Evolutionary conservation across 2,888 invertebrate genomes (phyloP).

Genomic region (Micropterix aruncella): DNA sequence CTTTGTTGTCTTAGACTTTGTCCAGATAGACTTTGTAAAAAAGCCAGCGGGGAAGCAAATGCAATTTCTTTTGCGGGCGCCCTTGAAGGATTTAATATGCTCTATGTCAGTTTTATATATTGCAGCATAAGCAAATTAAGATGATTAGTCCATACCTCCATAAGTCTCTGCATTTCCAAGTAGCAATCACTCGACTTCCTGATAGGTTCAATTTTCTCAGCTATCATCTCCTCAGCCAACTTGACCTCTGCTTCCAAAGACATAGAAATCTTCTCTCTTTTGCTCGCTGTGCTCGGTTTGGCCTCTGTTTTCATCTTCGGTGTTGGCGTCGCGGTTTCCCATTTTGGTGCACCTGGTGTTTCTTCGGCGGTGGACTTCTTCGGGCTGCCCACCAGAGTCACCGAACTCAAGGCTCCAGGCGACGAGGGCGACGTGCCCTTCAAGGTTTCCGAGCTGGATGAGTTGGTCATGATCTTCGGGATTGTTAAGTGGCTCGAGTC

Average conservation of each 20-base stretch:
- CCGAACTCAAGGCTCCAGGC: conserved; percentile 59
- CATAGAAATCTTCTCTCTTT: not conserved
- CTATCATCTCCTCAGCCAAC: conserved; percentile 19
- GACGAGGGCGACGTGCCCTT: conserved; percentile 59
- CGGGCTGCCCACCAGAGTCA: conserved; percentile 52
- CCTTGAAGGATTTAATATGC: no score
- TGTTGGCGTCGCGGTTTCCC: conserved; percentile 9
- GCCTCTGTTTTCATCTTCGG: conserved; percentile 4
- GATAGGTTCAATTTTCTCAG: conserved; percentile 18
- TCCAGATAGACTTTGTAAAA: no score
- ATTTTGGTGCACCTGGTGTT: conserved; percentile 18
- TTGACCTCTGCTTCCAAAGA: not conserved
- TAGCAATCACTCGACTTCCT: conserved; percentile 29
- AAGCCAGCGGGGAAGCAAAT: no score
- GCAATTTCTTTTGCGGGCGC: no score
- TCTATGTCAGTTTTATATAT: no score
- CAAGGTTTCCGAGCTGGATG: conserved; percentile 64
- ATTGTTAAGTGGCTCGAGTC: conserved; percentile 52
- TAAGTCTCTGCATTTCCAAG: conserved; percentile 32
- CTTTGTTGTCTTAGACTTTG: no score
- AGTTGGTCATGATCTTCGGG: conserved; percentile 57
- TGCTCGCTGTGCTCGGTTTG: not conserved
- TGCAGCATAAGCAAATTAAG: no score
- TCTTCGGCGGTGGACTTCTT: conserved; percentile 23
- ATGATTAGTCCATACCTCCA: no score